These are phyloP conservation scores for Agrypnia vestita DNA, from an alignment of 1,140 invertebrate genomes.

Conservation along the genomic window DNA sequence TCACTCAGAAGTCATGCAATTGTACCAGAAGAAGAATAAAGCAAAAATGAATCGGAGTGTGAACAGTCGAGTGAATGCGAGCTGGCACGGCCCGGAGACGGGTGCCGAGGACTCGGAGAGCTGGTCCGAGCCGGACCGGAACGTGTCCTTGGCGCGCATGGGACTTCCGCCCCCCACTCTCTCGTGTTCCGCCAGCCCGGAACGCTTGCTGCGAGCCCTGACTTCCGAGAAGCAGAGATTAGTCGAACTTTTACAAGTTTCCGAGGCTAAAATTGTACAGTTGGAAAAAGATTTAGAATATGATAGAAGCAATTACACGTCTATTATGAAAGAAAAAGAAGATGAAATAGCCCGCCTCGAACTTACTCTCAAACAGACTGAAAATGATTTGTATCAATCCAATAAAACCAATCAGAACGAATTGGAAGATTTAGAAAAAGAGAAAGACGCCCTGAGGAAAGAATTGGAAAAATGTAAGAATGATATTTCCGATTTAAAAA, in stretches of 20 bases:
- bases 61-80: neutral
- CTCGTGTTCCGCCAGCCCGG: slow-evolving; percentile 61
- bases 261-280: slow-evolving; percentile 15
- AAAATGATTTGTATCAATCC: slow-evolving; percentile 3
- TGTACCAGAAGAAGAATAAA: slow-evolving; percentile 49
- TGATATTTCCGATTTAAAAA: neutral
- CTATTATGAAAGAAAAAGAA: slow-evolving; percentile 45
- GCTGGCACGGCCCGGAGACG: neutral
- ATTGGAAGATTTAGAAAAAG: slow-evolving; percentile 30
- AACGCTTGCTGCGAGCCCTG: slow-evolving; percentile 7
- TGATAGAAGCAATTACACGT: slow-evolving; percentile 15
- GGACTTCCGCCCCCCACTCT: slow-evolving; percentile 60
- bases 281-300: slow-evolving; percentile 41
- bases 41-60: slow-evolving; percentile 29
- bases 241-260: neutral
- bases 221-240: slow-evolving; percentile 28
- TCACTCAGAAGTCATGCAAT: slow-evolving; percentile 12
- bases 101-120: slow-evolving; percentile 80
- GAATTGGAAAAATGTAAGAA: slow-evolving; percentile 28
- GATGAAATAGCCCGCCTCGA: slow-evolving; percentile 47
- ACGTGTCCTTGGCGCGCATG: slow-evolving; percentile 84
- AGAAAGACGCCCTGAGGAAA: slow-evolving; percentile 36
- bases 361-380: slow-evolving; percentile 30
- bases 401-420: slow-evolving; percentile 10
- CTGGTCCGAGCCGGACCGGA: slow-evolving; percentile 89